Evolutionary conservation across 2,888 invertebrate genomes (phyloP), one percentile per base, ranked within the genome.

Genomic region (Calephelis perditalis): DNA sequence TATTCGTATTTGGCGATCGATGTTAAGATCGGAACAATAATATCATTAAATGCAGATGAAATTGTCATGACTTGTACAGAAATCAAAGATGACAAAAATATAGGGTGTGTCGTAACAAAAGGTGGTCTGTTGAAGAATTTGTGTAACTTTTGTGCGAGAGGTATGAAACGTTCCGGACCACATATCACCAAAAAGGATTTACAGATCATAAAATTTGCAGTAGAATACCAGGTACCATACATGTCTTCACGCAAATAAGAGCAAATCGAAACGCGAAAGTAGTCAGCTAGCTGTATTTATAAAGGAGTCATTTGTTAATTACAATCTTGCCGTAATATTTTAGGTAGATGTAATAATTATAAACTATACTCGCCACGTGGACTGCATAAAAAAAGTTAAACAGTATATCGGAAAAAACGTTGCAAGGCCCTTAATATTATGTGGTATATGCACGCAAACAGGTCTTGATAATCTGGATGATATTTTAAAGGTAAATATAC

Each of bases 401-500:
- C 60, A 68, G 7, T 68, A 71, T 26, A 76, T 79, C 54, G 61
- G 64, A n/a, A 67, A 67, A 12, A 66, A 63, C 9, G 59, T 62
- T 35, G 63, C 63, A 3, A 58, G 62, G 11, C 81, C 81, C 0
- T 64, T 78, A n/a, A 66, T 83, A 44, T 62, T 81, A 7, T 70
- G 75, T 60, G 68, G 74, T 0, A 79, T 84, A 45, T 78, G 79
- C 62, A 79, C 79, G 52, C 75, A 80, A 67, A 74, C 81, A 64
- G 80, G 81, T 0, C 63, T 84, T 36, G 73, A 77, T 57, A 78
- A 82, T 61, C 67, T 81, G 11, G 79, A 81, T 56, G 75, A 71
- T 3, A 81, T 84, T 60, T 68, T 82, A 57, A 68, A 75, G 70
- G 82, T 82, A 66, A 59, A 5, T 43, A 26, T 26, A 26, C 26